These are phyloP conservation scores for Brenthis hecate DNA, from an alignment of 2,888 invertebrate genomes.

Conservation along the genomic window DNA sequence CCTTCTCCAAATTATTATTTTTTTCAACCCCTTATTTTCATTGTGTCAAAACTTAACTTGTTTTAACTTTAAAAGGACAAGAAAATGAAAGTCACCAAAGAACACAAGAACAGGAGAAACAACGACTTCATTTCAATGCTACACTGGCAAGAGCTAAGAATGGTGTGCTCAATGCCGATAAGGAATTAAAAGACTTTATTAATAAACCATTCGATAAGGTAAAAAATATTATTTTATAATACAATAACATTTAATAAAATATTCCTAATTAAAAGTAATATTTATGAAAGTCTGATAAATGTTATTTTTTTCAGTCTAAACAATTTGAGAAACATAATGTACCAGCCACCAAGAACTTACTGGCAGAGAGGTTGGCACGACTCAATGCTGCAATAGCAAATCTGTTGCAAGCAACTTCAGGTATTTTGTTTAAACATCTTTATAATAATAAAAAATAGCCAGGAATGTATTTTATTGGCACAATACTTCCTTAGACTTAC, in stretches of 20 bases:
- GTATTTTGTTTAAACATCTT: conserved; percentile 21
- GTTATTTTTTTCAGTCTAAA: conserved; percentile 1
- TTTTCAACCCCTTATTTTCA: too few relatives aligned
- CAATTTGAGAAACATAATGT: conserved; percentile 6
- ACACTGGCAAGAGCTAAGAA: conserved; percentile 41
- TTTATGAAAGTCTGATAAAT: neutral
- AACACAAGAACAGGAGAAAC: conserved; percentile 13
- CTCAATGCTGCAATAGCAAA: conserved; percentile 44
- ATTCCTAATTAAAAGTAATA: too few relatives aligned
- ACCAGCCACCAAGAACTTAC: conserved; percentile 5
- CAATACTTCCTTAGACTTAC: too few relatives aligned
- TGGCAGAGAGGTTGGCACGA: conserved; percentile 40
- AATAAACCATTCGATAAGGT: conserved; percentile 10
- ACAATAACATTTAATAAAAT: too few relatives aligned
- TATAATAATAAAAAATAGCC: too few relatives aligned
- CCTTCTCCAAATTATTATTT: too few relatives aligned
- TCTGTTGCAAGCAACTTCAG: conserved; percentile 40
- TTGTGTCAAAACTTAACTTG: too few relatives aligned
- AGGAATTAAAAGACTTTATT: conserved; percentile 40
- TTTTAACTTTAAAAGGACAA: neutral
- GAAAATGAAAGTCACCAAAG: neutral
- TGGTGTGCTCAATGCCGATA: conserved; percentile 42
- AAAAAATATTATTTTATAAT: neutral
- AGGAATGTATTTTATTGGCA: too few relatives aligned
- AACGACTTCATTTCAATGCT: conserved; percentile 45